Evolutionary conservation across 2,113 vertebrate genomes (phyloP), one percentile per base, ranked within the genome.

Genomic region (Genyomyrus donnyi): DNA sequence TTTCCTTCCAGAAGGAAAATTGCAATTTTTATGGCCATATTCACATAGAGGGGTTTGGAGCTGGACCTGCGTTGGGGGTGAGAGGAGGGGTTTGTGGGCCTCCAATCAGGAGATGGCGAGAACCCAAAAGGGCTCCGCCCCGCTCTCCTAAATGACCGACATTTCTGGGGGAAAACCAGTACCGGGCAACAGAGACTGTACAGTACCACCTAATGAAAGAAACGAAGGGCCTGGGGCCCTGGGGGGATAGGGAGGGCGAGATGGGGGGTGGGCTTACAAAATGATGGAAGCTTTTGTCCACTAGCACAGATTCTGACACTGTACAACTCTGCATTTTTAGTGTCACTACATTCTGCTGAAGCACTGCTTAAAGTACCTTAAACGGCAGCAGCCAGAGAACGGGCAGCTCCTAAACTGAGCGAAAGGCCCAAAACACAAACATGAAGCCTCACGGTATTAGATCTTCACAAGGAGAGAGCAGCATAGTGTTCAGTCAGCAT

Each of bases 11-110:
- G 62, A 86, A 48, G 91, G 49, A 10, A 83, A 62, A 66, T 50
- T 10, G n/a, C 80, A 21, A 89, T 48, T 91, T 92, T 92, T 15
- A 84, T 88, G 10, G 85, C 27, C 88, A 90, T 94, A 93, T 91
- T 93, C 89, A 93, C 92, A 90, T 92, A 87, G 56, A 85, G 89
- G 88, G 35, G 85, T 89, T 90, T 93, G 91, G 91, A 94, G 89
- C 90, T 87, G 77, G 86, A 48, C 77, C 17, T 58, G 87, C 85
- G 88, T 86, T 89, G 31, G 77, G 89, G 90, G 89, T n/a, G 89
- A 83, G 85, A 92, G 58, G 70, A 77, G 88, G 66, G 91, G 77
- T 56, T 92, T 90, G 90, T 11, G 49, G 85, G 24, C 89, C 53
- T 91, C 90, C 88, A 91, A 91, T 92, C 87, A 89, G 53, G 21